Evolutionary conservation across 2,888 invertebrate species (phyloP).

Genomic region (Noctua fimbriata): DNA sequence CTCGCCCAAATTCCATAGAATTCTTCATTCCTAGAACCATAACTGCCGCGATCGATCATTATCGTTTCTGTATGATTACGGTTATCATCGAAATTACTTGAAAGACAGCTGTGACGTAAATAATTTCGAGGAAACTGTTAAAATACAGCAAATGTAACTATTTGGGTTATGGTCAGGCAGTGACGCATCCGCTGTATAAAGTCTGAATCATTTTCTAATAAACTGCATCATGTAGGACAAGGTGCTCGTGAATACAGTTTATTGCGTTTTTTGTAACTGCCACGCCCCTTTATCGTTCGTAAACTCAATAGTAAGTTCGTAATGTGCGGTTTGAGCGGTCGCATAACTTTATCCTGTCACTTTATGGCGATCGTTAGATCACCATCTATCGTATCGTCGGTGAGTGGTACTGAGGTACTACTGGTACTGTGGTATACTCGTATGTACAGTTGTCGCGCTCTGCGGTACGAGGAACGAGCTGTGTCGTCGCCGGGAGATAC

Average conservation of each 20-base stretch:
- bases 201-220: conserved; percentile 71
- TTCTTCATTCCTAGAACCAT: conserved; percentile 43
- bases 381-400: conserved; percentile 17
- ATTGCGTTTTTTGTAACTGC: conserved; percentile 53
- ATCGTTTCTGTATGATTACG: conserved; percentile 49
- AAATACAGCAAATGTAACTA: conserved; percentile 59
- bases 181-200: conserved; percentile 65
- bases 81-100: conserved; percentile 51
- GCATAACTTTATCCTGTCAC: conserved; percentile 32
- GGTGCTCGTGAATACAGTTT: conserved; percentile 57
- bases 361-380: conserved; percentile 27
- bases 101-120: conserved; percentile 56
- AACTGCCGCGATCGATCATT: conserved; percentile 48
- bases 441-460: conserved; percentile 51
- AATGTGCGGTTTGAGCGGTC: conserved; percentile 36
- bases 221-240: conserved; percentile 69
- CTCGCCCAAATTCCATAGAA: conserved; percentile 31
- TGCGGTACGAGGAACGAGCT: conserved; percentile 55
- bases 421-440: not conserved
- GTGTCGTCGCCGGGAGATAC: conserved; percentile 60
- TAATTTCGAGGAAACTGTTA: conserved; percentile 64
- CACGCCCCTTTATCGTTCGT: conserved; percentile 45
- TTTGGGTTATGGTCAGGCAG: conserved; percentile 65
- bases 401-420: conserved; percentile 1
- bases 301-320: conserved; percentile 9